Evolutionary conservation across 2,113 vertebrate species (phyloP), one percentile per base, ranked within the genome.

Genomic region (Tangachromis dhanisi): DNA sequence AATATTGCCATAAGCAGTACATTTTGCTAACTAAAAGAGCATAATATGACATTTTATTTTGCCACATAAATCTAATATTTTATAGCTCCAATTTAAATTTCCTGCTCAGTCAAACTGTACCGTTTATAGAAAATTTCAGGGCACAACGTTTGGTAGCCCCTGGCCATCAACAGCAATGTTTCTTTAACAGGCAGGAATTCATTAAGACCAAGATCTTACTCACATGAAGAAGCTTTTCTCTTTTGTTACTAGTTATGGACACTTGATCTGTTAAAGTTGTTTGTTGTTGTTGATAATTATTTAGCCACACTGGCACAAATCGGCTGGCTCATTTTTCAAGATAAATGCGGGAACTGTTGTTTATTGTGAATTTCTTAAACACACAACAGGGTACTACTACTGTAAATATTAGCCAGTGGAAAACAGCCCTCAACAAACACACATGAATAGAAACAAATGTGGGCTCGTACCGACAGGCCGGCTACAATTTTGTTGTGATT

Each of bases 401-500:
- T 49, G 45, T 31, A n/a, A 71, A 71, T 71, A 42, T 4, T 24
- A 9, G 38, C 38, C 38, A 42, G 12, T 8, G 38, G n/a, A 71
- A 40, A 71, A 42, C 9, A 66, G 26, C 17, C 61, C 17, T n/a
- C 14, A 66, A 73, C n/a, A 26, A 42, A 73, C n/a, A 26, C 6
- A 31, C 42, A 71, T 16, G 9, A 47, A 0, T 76, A 76, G 16
- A 78, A 51, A 78, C 17, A 49, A 51, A 47, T 49, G 26, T 1
- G 71, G 24, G 42, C 40, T 47, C 9, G 2, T 19, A 47, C 40
- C 0, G 4, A 19, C 68, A 47, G 24, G 71, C 16, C 7, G 10
- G 49, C 42, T 19, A 78, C 17, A n/a, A 26, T 33, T 12, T n/a
- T 78, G 42, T 49, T 78, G 42, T 49, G 26, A 31, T 49, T 49